Evolutionary conservation across 2,113 vertebrate species (phyloP), one percentile per base, ranked within the genome.

Genomic region (Vidua macroura): DNA sequence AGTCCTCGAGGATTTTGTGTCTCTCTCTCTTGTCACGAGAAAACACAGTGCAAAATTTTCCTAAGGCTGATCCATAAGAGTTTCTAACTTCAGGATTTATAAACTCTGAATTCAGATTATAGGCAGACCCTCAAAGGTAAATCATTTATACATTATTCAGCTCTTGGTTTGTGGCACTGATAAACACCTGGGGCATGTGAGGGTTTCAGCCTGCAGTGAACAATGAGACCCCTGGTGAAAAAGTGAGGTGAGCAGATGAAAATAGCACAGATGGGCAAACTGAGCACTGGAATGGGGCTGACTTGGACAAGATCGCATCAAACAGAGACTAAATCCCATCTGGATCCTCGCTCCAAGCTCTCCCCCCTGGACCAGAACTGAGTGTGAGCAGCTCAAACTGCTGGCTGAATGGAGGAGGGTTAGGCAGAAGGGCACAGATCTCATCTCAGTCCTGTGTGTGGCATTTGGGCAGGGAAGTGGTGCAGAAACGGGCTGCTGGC

Each of bases 141-240:
- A 19, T 16, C 0, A 24, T 48, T 62, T n/a, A 1, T 18, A 11
- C 15, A 4, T 82, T 16, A 7, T 23, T 60, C 18, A 41, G 4
- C 20, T 76, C 46, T 37, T 49, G n/a, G 13, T 51, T 23, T 90
- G 58, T n/a, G 46, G 28, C 33, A 8, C 2, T 27, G 66, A 20
- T 27, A 11, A 90, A 73, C 46, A 62, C 49, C 48, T n/a, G 31
- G 39, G 53, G 43, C 16, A 18, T 1, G 4, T 2, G 7, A 28
- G 44, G 60, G 33, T 30, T 80, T 62, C 76, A 86, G 70, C 28
- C 48, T 75, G 72, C 43, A 14, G 46, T 10, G 37, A 63, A 2
- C 56, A 59, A 0, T 5, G 56, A 43, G 24, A 6, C 0, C 24
- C 12, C 13, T 25, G 4, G 2, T 3, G 18, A 23, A 46, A 53